Base-by-base conservation (phyloP, 2,888 invertebrate genomes). In the Spilarctia lutea region DNA sequence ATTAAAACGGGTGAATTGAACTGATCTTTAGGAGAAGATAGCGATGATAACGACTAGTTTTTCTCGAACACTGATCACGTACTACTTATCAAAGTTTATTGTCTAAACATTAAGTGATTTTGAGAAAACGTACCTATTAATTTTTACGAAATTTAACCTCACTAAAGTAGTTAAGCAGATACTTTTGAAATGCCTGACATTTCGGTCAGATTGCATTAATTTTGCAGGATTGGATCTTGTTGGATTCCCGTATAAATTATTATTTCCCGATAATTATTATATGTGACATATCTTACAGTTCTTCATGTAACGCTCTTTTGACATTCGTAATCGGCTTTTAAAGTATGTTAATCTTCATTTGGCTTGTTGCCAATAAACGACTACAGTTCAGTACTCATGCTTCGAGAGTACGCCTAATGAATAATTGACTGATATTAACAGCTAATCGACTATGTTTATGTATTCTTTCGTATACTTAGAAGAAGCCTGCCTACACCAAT, bases 1-100 rank as follows among this genome's bases (percentile, higher is more conserved):
- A 60, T 60, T n/a, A n/a, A 52, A 56, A 56, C 52, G 52, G 52
- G 52, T 56, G 52, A 56, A 56, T 56, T 56, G 24, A n/a, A 56
- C n/a, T 56, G 52, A 56, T 56, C 52, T 56, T n/a, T n/a, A 56
- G 52, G 20, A 52, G 20, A 52, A 52, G n/a, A 56, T 56, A 56
- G 52, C n/a, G n/a, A 8, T 56, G 24, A 56, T 56, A n/a, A 56
- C 24, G 52, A 56, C 52, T 56, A 56, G 52, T 24, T 56, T 52
- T 56, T 56, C 52, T n/a, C 52, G 52, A n/a, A 56, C 24, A 56
- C 52, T 56, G 52, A n/a, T 56, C 52, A 56, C 52, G 52, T 24
- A 24, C 24, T 24, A 18, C 52, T 52, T 56, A 56, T 56, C 52
- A 56, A 8, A 56, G 52, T 56, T 56, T 56, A 11, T n/a, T 60